Evolutionary conservation across 2,888 invertebrate genomes (phyloP).

Genomic region (Yponomeuta plumbellus): DNA sequence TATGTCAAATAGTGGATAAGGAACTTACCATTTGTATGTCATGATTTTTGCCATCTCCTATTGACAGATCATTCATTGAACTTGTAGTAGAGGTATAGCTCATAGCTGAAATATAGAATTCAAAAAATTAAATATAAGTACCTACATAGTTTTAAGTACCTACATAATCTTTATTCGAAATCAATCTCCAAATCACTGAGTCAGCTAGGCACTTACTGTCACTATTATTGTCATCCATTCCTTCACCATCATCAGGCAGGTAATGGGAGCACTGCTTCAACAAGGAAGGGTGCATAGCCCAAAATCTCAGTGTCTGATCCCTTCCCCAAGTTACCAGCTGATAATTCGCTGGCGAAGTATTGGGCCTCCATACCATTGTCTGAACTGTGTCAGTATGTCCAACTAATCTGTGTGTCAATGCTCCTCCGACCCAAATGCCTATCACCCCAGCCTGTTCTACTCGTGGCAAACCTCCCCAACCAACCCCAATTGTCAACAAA

Average conservation of each 20-base stretch:
- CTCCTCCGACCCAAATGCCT: slow-evolving; percentile 71
- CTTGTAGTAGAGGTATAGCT: slow-evolving; percentile 65
- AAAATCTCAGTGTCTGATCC: slow-evolving; percentile 93
- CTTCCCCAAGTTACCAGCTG: slow-evolving; percentile 97
- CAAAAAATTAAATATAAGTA: neutral
- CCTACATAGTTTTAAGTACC: too few species aligned
- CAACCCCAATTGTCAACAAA: slow-evolving; percentile 92
- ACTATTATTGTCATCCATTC: slow-evolving; percentile 70
- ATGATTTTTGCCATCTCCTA: slow-evolving; percentile 49
- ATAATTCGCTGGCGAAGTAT: slow-evolving; percentile 80
- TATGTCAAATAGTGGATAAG: neutral
- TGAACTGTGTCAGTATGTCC: slow-evolving; percentile 96
- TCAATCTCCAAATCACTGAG: neutral
- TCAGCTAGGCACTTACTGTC: slow-evolving; percentile 47
- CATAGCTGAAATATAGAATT: slow-evolving; percentile 44
- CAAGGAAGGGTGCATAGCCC: slow-evolving; percentile 91
- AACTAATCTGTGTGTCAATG: slow-evolving; percentile 92
- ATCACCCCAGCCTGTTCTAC: slow-evolving; percentile 85
- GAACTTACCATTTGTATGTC: slow-evolving; percentile 58
- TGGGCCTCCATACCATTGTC: slow-evolving; percentile 95
- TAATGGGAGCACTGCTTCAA: slow-evolving; percentile 84
- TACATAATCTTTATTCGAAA: neutral
- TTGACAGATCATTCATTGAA: slow-evolving; percentile 55
- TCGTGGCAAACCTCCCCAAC: slow-evolving; percentile 85
- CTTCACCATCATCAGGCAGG: slow-evolving; percentile 80